Evolutionary conservation across 2,888 invertebrate genomes (phyloP).

Genomic region (Aleiodes alternator): DNA sequence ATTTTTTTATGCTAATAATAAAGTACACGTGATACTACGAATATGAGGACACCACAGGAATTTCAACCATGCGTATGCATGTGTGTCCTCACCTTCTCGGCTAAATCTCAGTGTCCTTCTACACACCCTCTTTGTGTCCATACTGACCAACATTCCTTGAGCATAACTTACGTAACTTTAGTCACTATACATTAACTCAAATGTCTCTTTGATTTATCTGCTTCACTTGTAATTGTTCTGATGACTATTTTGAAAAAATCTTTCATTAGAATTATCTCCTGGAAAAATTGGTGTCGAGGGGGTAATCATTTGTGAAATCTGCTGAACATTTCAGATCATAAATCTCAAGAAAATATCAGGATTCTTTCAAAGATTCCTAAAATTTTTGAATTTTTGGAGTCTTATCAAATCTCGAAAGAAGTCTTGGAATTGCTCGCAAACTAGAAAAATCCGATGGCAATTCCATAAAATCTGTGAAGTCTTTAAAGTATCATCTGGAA

Average conservation of each 20-base stretch:
- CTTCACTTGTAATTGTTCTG: background rate
- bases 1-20: background rate
- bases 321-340: too few relatives aligned
- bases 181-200: slow-evolving; percentile 23
- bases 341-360: too few relatives aligned
- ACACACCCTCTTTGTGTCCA: slow-evolving; percentile 30
- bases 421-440: too few relatives aligned
- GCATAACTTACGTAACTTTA: slow-evolving; percentile 33
- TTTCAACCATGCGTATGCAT: slow-evolving; percentile 58
- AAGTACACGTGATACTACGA: background rate
- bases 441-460: too few relatives aligned
- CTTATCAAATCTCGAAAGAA: too few relatives aligned
- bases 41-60: slow-evolving; percentile 53
- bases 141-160: slow-evolving; percentile 37
- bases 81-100: slow-evolving; percentile 40
- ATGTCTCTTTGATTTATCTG: slow-evolving; percentile 19
- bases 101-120: slow-evolving; percentile 26
- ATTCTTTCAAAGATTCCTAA: too few relatives aligned
- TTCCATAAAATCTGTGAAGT: too few relatives aligned
- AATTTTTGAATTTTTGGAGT: too few relatives aligned
- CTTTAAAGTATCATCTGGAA: too few relatives aligned
- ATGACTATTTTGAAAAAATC: background rate
- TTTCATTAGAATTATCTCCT: background rate
- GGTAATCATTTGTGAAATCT: too few relatives aligned
- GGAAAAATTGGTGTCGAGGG: too few relatives aligned